Conservation (phyloP, 2,113 vertebrate species). For the Corythornis cristatus region DNA sequence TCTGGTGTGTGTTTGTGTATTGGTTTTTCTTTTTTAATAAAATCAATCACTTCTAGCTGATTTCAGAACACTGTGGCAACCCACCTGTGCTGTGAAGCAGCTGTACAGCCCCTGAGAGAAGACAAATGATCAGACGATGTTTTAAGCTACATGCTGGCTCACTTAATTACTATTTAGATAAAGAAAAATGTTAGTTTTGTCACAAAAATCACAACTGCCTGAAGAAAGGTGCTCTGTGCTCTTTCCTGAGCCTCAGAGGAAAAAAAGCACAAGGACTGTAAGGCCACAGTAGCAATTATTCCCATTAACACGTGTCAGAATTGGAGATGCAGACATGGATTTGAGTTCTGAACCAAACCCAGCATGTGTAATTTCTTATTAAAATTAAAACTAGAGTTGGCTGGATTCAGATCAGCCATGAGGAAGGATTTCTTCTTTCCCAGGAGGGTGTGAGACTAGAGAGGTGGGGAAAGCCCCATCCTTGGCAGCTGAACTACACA, state of each 20-base stretch:
- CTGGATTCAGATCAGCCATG: no score
- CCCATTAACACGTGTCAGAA: neutral
- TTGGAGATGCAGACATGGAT: neutral
- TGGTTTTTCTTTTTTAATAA: slow-evolving; percentile 40
- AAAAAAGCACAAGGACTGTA: neutral
- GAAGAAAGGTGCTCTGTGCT: neutral
- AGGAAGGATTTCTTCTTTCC: no score
- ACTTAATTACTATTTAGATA: slow-evolving; percentile 33
- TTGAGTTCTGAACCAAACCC: neutral
- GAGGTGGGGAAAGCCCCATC: no score
- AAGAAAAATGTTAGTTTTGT: neutral
- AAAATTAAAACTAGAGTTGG: no score
- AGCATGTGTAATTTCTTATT: neutral
- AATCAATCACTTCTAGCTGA: slow-evolving; percentile 48
- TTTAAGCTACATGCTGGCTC: neutral
- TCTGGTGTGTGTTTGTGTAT: neutral
- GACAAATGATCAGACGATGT: neutral
- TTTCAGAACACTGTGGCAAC: slow-evolving; percentile 27
- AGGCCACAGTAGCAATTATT: neutral
- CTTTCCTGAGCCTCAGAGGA: neutral
- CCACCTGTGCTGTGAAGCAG: neutral
- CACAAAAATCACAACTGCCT: neutral
- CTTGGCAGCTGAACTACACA: neutral
- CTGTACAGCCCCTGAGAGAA: neutral
- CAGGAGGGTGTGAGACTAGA: no score